A percentile compares a stretch with the other conserved stretches of the same genome.
Conservation (phyloP, 2,888 invertebrate species). For the Mythimna impura region DNA sequence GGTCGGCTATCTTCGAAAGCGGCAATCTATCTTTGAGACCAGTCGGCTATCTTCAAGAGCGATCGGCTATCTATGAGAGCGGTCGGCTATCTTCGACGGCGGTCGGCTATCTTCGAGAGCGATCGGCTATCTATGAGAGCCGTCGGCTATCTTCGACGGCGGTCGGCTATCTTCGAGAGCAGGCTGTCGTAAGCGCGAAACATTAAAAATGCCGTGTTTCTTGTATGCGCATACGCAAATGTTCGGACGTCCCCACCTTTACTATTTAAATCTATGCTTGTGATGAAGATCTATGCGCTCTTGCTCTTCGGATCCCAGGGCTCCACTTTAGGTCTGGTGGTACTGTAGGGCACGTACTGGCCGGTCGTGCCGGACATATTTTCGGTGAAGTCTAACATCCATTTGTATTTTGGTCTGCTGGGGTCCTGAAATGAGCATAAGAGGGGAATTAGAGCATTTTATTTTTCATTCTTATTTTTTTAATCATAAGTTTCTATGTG, state of each 20-base stretch:
- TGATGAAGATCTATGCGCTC: slow-evolving; percentile 5
- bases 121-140: neutral
- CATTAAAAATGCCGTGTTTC: neutral
- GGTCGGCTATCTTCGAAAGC: no score
- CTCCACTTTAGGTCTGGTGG: slow-evolving; percentile 96
- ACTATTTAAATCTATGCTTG: neutral
- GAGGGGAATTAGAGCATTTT: neutral
- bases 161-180: no score
- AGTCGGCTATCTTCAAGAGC: no score
- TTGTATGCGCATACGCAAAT: neutral
- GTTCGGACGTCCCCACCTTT: neutral
- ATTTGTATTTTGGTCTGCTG: slow-evolving; percentile 94
- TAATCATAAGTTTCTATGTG: no score
- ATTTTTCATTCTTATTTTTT: neutral
- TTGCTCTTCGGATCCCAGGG: slow-evolving; percentile 92
- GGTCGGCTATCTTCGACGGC: neutral
- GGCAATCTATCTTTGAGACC: no score
- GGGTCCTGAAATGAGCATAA: slow-evolving; percentile 90
- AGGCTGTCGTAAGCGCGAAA: no score
- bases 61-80: neutral
- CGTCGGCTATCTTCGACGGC: no score
- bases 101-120: neutral
- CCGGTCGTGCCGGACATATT: slow-evolving; percentile 95
- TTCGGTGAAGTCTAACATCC: slow-evolving; percentile 96
- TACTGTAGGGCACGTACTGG: slow-evolving; percentile 97